Evolutionary conservation across 2,888 invertebrate species (phyloP).

Genomic region (Alcis repandata): DNA sequence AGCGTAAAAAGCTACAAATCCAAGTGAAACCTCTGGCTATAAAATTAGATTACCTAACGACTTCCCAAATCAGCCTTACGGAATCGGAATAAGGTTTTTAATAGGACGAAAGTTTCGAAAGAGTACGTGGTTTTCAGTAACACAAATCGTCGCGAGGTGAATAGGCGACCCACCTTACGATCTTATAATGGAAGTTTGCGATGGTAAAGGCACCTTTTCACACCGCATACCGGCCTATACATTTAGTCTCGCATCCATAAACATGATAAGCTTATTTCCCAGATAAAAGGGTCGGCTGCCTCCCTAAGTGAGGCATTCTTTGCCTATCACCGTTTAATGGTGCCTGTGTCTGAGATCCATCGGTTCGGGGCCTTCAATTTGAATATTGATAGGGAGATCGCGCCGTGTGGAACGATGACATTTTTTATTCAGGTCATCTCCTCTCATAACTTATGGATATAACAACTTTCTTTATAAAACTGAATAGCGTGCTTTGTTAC

Average conservation of each 20-base stretch:
- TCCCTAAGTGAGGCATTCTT: constrained; percentile 82
- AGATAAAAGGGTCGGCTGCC: constrained; percentile 80
- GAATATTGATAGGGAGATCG: constrained; percentile 78
- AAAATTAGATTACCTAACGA: constrained; percentile 29
- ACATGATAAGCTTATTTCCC: constrained; percentile 83
- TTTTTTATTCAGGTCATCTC: constrained; percentile 66
- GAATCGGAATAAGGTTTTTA: constrained; percentile 25
- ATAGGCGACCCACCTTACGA: constrained; percentile 60
- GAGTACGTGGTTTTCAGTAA: constrained; percentile 33
- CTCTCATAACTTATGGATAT: constrained; percentile 55
- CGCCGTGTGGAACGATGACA: constrained; percentile 58
- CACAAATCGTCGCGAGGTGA: constrained; percentile 55
- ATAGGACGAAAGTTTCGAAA: constrained; percentile 29
- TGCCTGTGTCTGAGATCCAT: constrained; percentile 77
- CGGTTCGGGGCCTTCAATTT: constrained; percentile 75
- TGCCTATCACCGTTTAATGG: constrained; percentile 81
- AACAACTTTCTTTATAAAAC: constrained; percentile 47
- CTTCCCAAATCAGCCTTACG: constrained; percentile 19
- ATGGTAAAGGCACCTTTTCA: constrained; percentile 69
- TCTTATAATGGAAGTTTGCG: constrained; percentile 71
- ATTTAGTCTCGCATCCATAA: constrained; percentile 77
- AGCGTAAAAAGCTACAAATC: constrained; percentile 33
- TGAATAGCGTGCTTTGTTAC: constrained; percentile 31
- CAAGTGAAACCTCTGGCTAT: constrained; percentile 15
- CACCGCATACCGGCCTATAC: constrained; percentile 65